Conservation (phyloP, 2,888 invertebrate species). For the Drosophila subsilvestris region DNA sequence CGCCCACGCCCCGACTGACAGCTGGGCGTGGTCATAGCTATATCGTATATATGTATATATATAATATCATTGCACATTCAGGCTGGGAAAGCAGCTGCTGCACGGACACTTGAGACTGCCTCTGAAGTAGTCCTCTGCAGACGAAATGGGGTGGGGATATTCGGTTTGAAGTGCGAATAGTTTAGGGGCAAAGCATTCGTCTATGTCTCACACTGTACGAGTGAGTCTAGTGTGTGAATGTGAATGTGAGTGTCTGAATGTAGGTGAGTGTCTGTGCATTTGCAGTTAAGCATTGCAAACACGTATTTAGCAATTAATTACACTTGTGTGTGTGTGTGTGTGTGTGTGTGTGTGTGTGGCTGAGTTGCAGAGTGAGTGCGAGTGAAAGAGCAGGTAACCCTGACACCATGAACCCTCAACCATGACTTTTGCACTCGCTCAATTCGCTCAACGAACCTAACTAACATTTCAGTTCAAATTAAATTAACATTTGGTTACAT, state of each 20-base stretch:
- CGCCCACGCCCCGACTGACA: constrained; percentile 36
- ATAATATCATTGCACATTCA: constrained; percentile 26
- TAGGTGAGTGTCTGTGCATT: constrained; percentile 4
- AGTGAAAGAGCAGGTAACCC: background rate
- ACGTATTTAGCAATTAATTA: constrained; percentile 77
- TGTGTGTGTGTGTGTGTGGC: no score
- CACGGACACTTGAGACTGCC: constrained; percentile 30
- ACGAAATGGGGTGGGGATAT: constrained; percentile 31
- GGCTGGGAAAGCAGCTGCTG: background rate
- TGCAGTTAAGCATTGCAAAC: constrained; percentile 43
- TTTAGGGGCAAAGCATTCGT: constrained; percentile 48
- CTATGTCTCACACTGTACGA: background rate
- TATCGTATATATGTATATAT: constrained; percentile 13
- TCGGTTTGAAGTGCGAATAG: constrained; percentile 67
- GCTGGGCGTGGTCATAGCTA: constrained; percentile 32
- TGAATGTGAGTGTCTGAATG: constrained; percentile 3
- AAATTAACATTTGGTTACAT: background rate
- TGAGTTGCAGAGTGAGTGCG: constrained; percentile 1
- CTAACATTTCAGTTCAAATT: background rate
- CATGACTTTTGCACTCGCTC: constrained; percentile 36
- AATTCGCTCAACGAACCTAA: constrained; percentile 13
- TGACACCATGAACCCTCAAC: background rate
- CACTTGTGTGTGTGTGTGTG: constrained; percentile 49
- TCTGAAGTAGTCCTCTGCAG: constrained; percentile 18
- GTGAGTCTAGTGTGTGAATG: constrained; percentile 9